Percentiles rank a stretch among this genome's conserved stretches.
Conservation (phyloP, 2,888 invertebrate genomes). For the Aethes cnicana region DNA sequence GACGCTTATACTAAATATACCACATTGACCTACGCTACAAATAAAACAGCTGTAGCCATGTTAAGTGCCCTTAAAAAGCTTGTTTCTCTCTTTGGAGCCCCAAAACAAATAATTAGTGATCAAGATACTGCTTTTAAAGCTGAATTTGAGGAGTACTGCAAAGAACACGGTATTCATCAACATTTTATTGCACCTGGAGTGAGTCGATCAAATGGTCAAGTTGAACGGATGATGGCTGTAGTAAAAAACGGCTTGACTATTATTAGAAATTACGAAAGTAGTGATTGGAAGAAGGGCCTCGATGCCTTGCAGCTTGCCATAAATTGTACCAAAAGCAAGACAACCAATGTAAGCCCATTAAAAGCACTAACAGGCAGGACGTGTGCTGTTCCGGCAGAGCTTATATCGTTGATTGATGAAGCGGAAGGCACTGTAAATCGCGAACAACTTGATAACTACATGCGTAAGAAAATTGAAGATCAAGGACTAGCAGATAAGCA, state of each 20-base stretch:
- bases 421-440: no score
- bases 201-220: no score
- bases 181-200: no score
- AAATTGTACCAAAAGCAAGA: constrained; percentile 33
- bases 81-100: constrained; percentile 3
- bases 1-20: constrained; percentile 3
- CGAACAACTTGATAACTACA: constrained; percentile 14
- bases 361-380: constrained; percentile 29
- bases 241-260: no score
- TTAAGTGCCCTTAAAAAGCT: background rate
- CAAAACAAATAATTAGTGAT: constrained; percentile 11
- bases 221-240: no score
- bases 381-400: no score
- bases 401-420: no score
- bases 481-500: constrained; percentile 19
- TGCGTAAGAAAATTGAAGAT: constrained; percentile 9
- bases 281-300: constrained; percentile 30
- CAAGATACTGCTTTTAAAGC: constrained; percentile 19
- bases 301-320: no score
- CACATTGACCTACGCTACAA: background rate
- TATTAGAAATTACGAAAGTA: no score
- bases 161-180: no score
- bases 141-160: no score
- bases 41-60: background rate
- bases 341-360: constrained; percentile 31